Evolutionary conservation across 2,797 vertebrate species (phyloP).

Genomic region (Scleropages formosus): DNA sequence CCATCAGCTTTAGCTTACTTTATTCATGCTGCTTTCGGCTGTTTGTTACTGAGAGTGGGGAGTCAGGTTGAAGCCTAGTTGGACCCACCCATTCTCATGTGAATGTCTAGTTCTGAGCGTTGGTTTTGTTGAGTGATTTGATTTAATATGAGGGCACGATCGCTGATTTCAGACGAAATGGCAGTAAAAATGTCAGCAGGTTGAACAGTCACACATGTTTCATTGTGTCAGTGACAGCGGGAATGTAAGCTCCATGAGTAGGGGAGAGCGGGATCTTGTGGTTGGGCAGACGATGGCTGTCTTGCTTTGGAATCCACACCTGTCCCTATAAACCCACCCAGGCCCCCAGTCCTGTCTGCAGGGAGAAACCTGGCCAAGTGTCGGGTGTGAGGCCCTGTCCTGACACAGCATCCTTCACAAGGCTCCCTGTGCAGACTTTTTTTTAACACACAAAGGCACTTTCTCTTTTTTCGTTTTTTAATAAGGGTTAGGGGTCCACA

Average conservation of each 20-base stretch:
- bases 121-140: no score
- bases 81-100: no score
- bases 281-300: neutral
- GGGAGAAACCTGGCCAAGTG: slow-evolving; percentile 17
- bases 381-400: slow-evolving; percentile 16
- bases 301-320: slow-evolving; percentile 42
- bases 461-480: no score
- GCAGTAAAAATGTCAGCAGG: no score
- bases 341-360: slow-evolving; percentile 6
- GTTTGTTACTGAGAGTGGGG: no score
- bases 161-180: no score
- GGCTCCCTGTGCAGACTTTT: slow-evolving; percentile 24
- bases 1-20: no score
- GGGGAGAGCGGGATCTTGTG: no score
- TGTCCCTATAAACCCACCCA: slow-evolving; percentile 44
- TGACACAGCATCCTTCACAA: slow-evolving; percentile 13
- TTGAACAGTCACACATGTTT: neutral
- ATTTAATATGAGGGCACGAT: no score
- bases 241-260: neutral
- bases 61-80: no score
- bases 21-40: no score
- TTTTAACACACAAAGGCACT: slow-evolving; percentile 25
- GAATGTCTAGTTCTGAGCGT: no score
- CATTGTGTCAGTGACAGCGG: neutral
- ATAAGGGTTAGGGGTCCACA: slow-evolving; percentile 11